phyloP scores from a whole-genome alignment of 2,797 vertebrate species.

The Anabacerthia variegaticeps region DNA sequence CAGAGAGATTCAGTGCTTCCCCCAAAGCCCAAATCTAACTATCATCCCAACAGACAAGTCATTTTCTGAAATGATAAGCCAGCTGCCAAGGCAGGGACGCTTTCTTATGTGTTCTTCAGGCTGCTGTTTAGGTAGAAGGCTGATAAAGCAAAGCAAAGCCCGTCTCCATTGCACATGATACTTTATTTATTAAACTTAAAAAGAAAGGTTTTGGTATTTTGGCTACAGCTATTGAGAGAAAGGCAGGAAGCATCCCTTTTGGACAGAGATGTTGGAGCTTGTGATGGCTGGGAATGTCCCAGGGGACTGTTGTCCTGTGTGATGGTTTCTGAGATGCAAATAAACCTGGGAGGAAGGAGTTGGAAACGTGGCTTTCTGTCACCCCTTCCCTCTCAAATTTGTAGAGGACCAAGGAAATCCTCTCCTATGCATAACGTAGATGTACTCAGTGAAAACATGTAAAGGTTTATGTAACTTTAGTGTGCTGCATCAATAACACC shows the following conservation, averaged over 20 bases:
- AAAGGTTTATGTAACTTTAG: neutral
- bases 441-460: neutral
- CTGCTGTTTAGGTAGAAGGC: conserved; percentile 49
- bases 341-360: neutral
- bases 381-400: neutral
- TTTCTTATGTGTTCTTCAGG: conserved; percentile 49
- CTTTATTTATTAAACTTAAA: conserved; percentile 11
- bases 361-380: neutral
- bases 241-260: neutral
- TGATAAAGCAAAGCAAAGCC: conserved; percentile 71
- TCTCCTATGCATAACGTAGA: neutral
- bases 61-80: conserved; percentile 79
- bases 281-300: neutral
- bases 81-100: conserved; percentile 67
- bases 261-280: neutral
- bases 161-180: conserved; percentile 20
- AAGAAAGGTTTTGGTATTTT: neutral
- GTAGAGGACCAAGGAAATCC: neutral
- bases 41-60: conserved; percentile 76
- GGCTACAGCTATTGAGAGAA: neutral
- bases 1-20: conserved; percentile 59
- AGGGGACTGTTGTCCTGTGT: neutral
- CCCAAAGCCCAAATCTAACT: conserved; percentile 66
- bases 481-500: neutral
- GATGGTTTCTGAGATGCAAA: neutral